These are phyloP conservation scores for Calidris pugnax DNA, from an alignment of 2,113 vertebrate genomes.

Conservation along the genomic window DNA sequence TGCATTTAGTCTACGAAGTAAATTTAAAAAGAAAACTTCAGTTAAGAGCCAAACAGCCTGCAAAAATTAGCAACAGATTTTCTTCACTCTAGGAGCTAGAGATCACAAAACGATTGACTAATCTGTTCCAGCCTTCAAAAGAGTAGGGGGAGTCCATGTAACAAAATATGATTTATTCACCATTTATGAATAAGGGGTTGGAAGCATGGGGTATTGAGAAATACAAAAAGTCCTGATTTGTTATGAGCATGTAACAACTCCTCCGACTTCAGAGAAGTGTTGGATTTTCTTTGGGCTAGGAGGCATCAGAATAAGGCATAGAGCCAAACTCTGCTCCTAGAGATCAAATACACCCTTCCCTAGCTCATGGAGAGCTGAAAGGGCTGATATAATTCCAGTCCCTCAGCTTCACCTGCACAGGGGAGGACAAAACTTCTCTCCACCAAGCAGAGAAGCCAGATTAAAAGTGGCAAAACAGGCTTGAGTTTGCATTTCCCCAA, in stretches of 20 bases:
- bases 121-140: slow-evolving; percentile 9
- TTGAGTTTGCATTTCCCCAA: not conserved
- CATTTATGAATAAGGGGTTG: not conserved
- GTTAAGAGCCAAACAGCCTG: not conserved
- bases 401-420: rapidly evolving
- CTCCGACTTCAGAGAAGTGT: not conserved
- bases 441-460: not conserved
- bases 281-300: not conserved
- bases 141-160: not conserved
- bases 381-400: not conserved
- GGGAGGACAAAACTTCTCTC: not conserved
- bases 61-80: not conserved
- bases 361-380: not conserved
- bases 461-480: not conserved
- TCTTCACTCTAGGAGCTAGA: not conserved
- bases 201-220: not conserved
- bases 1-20: not conserved
- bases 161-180: not conserved
- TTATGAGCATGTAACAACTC: not conserved
- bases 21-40: not conserved
- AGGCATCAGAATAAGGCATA: not conserved
- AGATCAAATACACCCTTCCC: not conserved
- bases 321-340: not conserved
- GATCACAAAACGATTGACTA: not conserved
- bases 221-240: not conserved